Evolutionary conservation across 2,797 vertebrate species (phyloP), one percentile per base, ranked within the genome.

Genomic region (Falco cherrug): DNA sequence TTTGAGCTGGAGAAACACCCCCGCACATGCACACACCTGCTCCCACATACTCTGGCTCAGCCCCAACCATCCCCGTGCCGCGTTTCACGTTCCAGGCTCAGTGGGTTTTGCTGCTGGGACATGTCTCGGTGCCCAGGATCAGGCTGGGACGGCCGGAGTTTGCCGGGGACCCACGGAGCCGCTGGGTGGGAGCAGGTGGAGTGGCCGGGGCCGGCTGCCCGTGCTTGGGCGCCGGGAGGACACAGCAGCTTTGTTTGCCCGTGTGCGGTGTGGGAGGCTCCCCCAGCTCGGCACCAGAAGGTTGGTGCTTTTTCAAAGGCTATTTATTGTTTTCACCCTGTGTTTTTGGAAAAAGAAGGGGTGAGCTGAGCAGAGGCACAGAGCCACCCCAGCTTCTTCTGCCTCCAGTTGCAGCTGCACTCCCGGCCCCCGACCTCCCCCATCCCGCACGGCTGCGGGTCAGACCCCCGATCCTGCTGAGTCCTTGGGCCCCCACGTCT

Each of bases 161-260:
- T 6, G 11, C 16, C 0, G 0, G 50, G 63, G 25, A 47, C 39
- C 18, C 74, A 1, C 0, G 0, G 81, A 13, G 11, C 7, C 0
- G 0, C 24, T 7, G 89, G 51, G 31, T 13, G 15, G 84, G 70
- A 87, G 12, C 89, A 61, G 87, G 80, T 60, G 89, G 57, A 25
- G 47, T 3, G 8, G 64, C 47, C 16, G 1, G 64, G 64, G 35
- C 59, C 3, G 54, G 25, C 79, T 70, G 77, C 47, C 47, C 2
- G 1, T 78, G 48, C 71, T 76, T 2, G 5, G 37, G 39, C 64
- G 28, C 50, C 2, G 0, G 56, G 70, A 74, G 91, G 77, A 93
- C 94, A 73, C 73, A 14, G 93, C 1, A 3, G 28, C 77, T 94
- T 73, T 95, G 93, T 69, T 18, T 54, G 76, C 41, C 61, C 1